Evolutionary conservation across 1,140 invertebrate genomes (phyloP).

Genomic region (Saxidomus purpurata): DNA sequence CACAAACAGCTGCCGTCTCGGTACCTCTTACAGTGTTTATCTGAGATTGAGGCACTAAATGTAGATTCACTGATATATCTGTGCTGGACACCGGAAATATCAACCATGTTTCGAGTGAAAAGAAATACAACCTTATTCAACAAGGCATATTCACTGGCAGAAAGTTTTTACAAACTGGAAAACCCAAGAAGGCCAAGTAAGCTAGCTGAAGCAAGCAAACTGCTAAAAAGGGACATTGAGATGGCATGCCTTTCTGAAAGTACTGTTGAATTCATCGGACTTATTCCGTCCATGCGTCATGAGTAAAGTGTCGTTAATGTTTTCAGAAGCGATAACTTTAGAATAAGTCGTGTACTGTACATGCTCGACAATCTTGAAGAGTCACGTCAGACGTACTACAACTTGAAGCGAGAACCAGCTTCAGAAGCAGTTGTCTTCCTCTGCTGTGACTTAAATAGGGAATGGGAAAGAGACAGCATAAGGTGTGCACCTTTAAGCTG

Average conservation of each 20-base stretch:
- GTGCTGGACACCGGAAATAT: background rate
- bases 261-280: background rate
- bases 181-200: background rate
- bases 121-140: background rate
- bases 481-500: background rate
- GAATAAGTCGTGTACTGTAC: background rate
- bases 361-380: background rate
- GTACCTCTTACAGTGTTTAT: constrained; percentile 10
- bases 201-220: background rate
- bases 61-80: constrained; percentile 49
- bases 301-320: background rate
- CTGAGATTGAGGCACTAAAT: constrained; percentile 47
- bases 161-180: background rate
- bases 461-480: background rate
- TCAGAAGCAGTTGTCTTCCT: constrained; percentile 22
- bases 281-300: background rate
- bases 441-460: constrained; percentile 7
- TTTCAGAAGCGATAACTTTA: background rate
- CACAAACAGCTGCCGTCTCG: background rate
- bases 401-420: constrained; percentile 1
- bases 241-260: background rate
- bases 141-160: background rate
- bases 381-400: background rate
- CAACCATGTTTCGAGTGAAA: constrained; percentile 15
- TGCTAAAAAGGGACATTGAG: background rate